Conservation (phyloP, 2,113 vertebrate species). For the Morphnarchus princeps region DNA sequence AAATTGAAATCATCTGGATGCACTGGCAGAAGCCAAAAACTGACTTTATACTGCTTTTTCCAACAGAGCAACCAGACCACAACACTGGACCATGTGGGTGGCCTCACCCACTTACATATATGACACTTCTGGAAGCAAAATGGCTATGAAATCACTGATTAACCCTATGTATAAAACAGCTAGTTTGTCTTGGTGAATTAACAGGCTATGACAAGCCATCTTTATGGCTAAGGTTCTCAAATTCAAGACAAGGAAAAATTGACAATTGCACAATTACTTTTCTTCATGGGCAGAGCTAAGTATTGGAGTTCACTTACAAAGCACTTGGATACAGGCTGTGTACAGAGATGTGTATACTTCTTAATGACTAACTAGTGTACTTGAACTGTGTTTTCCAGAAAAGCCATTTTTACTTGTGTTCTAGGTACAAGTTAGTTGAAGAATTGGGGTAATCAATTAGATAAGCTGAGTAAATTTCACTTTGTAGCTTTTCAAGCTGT, state of each 20-base stretch:
- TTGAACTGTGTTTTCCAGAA: not conserved
- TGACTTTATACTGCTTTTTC: constrained; percentile 61
- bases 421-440: not conserved
- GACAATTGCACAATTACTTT: not conserved
- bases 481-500: not conserved
- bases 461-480: not conserved
- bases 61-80: constrained; percentile 63
- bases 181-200: constrained; percentile 21
- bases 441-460: not conserved
- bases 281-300: not conserved
- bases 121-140: constrained; percentile 16
- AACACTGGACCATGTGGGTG: constrained; percentile 69
- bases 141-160: constrained; percentile 43
- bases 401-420: not conserved
- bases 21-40: constrained; percentile 44
- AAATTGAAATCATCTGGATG: constrained; percentile 75
- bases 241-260: constrained; percentile 17
- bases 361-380: not conserved
- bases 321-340: not conserved
- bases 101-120: constrained; percentile 31
- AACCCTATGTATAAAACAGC: not conserved
- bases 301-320: not conserved
- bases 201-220: not conserved
- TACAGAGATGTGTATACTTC: not conserved
- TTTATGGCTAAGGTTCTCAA: not conserved